Conservation (phyloP, 2,888 invertebrate species). For the Cheilosia scutellata region DNA sequence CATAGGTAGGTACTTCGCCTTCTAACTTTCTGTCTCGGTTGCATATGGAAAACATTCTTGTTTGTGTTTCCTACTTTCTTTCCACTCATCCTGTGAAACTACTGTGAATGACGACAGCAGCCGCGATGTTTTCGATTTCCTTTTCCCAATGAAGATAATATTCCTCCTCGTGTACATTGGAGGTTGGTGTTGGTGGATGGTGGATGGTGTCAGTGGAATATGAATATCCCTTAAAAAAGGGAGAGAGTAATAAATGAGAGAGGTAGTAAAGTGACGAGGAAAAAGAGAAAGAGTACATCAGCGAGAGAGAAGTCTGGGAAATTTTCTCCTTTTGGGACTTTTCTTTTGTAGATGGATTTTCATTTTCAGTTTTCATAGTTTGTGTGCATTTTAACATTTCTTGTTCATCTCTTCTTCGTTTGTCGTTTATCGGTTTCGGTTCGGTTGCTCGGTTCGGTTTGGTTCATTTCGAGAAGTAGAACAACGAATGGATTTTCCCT, state of each 20-base stretch:
- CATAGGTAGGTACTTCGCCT: background rate
- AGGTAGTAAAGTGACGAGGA: background rate
- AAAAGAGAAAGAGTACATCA: background rate
- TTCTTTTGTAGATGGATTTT: background rate
- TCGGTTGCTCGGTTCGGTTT: slow-evolving; percentile 9
- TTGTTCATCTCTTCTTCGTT: slow-evolving; percentile 41
- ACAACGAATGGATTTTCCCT: slow-evolving; percentile 65
- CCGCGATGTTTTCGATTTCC: slow-evolving; percentile 49
- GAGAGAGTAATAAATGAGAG: slow-evolving; percentile 20
- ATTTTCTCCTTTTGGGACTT: slow-evolving; percentile 28
- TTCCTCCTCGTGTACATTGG: background rate
- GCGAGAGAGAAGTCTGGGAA: background rate
- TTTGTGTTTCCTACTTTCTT: slow-evolving; percentile 1
- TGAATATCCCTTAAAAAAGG: slow-evolving; percentile 60
- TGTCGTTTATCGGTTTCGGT: slow-evolving; percentile 42
- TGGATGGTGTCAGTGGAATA: background rate
- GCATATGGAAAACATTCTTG: background rate
- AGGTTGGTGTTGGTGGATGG: background rate
- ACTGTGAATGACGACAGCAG: slow-evolving; percentile 46
- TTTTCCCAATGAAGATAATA: slow-evolving; percentile 19
- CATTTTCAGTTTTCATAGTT: slow-evolving; percentile 15
- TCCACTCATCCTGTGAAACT: slow-evolving; percentile 14
- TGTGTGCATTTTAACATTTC: slow-evolving; percentile 48
- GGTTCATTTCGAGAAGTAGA: slow-evolving; percentile 48
- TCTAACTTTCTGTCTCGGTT: background rate